Base-by-base conservation (phyloP, 2,888 invertebrate species). In the Carterocephalus palaemon region DNA sequence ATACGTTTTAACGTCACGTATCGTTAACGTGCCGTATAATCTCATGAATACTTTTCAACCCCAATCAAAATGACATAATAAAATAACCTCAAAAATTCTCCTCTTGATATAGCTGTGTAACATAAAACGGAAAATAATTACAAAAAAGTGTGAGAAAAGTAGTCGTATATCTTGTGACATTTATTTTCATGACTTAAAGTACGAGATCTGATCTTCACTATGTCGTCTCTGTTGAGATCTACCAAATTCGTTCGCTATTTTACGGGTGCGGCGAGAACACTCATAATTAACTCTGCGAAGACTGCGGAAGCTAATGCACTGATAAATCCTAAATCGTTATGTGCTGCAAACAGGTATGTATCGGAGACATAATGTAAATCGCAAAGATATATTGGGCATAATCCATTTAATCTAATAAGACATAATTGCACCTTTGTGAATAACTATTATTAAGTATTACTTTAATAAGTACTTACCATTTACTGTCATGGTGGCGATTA, bases 161-260 rank as follows among this genome's bases (percentile, higher is more conserved):
- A 9, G 9, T 10, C 10, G 5, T 17, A 10, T 5, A 23, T 3
- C 8, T 3, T 6, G 7, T 4, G 9, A 15, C 29, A 3, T 4
- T 12, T 24, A 20, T 26, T 29, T 53, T 52, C 9, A 53, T 53
- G 46, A 29, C 20, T 26, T 43, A 39, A 37, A 24, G n/a, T 20
- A 32, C 29, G 26, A 47, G 22, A 4, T 12, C 7, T 28, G 4
- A 24, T 19, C 23, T 36, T 10, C 34, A 83, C 54, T 57, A 92
- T 91, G 91, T 90, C 90, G 63, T 90, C 91, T 51, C 88, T 92
- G 56, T 74, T 92, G 64, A 88, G 93, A 60, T 92, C 93, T 40
- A 92, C 92, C 20, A 93, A 93, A 76, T 91, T 93, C 78, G 88
- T 93, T 54, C 89, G 92, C 55, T 92, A 92, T 73, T 91, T 93